Evolutionary conservation across 2,113 vertebrate species (phyloP), one percentile per base, ranked within the genome.

Genomic region (Macquaria australasica): DNA sequence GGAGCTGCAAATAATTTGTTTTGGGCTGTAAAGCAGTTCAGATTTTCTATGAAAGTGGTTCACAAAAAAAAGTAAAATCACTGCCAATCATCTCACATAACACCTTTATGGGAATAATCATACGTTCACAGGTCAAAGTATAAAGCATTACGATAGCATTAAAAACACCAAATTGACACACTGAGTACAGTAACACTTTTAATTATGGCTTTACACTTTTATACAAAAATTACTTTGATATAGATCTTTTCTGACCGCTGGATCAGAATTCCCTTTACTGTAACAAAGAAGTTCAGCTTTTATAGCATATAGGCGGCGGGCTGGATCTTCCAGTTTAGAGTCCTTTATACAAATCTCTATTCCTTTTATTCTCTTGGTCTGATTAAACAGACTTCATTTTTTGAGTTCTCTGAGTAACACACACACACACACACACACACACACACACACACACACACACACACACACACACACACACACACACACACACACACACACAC

Each of bases 161-260:
- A 81, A 86, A 41, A 83, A 79, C 48, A 80, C 12, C 28, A 77
- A 5, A 28, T 2, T 4, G 11, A 77, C 48, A 63, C 51, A 55
- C 16, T 21, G 28, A 80, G 71, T 77, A 83, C 51, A 84, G 62
- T 85, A 87, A 87, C n/a, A 77, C 53, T 78, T 90, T 94, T 92
- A 91, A 93, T 93, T 77, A 91, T 77, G 77, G 41, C 75, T 89
- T 88, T 79, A 87, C 59, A 90, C 3, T 67, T 89, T 82, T 79
- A 82, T 87, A 90, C 63, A 92, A 87, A 89, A 66, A 74, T 25
- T 1, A 45, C 1, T 83, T 70, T 60, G 34, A 73, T 89, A 73
- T 31, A 87, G 18, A 43, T 78, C 2, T 56, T 73, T 79, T 77
- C 51, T 62, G 56, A 86, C n/a, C 8, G 37, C 41, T 25, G 55